Percentiles rank a stretch among this genome's conserved stretches.
These are phyloP conservation scores for Rhimphoctona megacephalus DNA, from an alignment of 2,888 invertebrate genomes.

Conservation along the genomic window DNA sequence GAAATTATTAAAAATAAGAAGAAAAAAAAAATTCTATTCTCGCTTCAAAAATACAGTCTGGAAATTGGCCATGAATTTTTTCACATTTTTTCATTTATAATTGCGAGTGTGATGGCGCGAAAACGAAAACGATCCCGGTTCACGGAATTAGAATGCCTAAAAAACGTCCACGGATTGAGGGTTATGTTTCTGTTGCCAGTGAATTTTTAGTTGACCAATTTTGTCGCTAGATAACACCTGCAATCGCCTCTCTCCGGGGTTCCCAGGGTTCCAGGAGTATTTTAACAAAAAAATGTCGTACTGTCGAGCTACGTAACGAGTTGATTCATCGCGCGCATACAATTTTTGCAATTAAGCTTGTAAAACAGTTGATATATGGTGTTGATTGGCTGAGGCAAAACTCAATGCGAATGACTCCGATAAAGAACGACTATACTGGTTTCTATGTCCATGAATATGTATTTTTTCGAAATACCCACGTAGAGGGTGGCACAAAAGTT, in stretches of 20 bases:
- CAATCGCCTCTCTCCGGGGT: background rate
- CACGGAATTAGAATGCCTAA: no score
- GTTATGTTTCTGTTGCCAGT: background rate
- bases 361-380: background rate
- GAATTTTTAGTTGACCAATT: background rate
- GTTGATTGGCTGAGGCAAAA: background rate
- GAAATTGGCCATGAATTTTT: no score
- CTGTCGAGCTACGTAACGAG: background rate
- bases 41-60: no score
- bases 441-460: background rate
- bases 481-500: background rate
- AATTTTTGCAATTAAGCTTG: background rate
- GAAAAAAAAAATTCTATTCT: no score
- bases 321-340: background rate
- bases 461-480: background rate
- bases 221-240: background rate
- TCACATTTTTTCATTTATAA: no score
- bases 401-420: background rate
- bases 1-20: no score
- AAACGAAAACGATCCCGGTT: no score
- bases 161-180: no score
- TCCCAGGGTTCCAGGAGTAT: background rate
- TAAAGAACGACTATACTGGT: background rate
- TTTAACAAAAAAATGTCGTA: background rate
- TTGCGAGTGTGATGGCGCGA: no score